These are phyloP conservation scores for Poecilia picta DNA, from an alignment of 2,797 vertebrate genomes.

Conservation along the genomic window DNA sequence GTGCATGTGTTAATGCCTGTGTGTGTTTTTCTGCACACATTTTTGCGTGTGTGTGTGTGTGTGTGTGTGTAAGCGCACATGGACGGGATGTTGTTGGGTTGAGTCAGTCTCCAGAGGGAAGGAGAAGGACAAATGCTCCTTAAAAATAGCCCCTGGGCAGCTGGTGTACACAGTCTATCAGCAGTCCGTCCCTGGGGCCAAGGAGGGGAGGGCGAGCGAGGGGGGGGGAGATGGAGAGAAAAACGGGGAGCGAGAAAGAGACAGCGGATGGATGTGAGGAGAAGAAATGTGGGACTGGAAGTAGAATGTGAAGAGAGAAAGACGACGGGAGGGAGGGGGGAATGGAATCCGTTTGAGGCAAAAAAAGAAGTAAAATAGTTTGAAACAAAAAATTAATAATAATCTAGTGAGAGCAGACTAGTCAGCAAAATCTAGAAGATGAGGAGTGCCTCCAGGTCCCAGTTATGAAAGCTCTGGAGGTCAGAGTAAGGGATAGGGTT, in stretches of 20 bases:
- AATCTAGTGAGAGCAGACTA: constrained; percentile 55
- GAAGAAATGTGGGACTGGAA: constrained; percentile 61
- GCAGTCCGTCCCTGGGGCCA: constrained; percentile 79
- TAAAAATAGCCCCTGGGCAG: constrained; percentile 87
- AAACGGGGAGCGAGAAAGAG: constrained; percentile 44
- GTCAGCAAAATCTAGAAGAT: constrained; percentile 63
- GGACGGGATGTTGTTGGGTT: constrained; percentile 79
- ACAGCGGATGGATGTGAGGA: constrained; percentile 65
- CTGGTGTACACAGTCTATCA: constrained; percentile 86
- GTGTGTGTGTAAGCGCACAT: constrained; percentile 59
- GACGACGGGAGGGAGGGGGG: background rate
- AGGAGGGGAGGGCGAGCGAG: constrained; percentile 56
- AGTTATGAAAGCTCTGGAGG: constrained; percentile 74
- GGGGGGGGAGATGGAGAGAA: constrained; percentile 23
- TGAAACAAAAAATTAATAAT: constrained; percentile 51
- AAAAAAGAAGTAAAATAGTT: constrained; percentile 27
- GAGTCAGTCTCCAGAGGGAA: constrained; percentile 82
- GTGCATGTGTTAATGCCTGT: constrained; percentile 80
- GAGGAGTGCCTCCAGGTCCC: constrained; percentile 61
- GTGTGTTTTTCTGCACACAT: constrained; percentile 73
- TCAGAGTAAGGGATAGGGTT: constrained; percentile 72
- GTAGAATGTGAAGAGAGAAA: constrained; percentile 50
- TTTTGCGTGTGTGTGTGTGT: constrained; percentile 56
- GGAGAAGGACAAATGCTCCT: constrained; percentile 86
- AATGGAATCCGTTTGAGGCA: constrained; percentile 10